Evolutionary conservation across 2,113 vertebrate genomes (phyloP).

Genomic region (Callipepla californica): DNA sequence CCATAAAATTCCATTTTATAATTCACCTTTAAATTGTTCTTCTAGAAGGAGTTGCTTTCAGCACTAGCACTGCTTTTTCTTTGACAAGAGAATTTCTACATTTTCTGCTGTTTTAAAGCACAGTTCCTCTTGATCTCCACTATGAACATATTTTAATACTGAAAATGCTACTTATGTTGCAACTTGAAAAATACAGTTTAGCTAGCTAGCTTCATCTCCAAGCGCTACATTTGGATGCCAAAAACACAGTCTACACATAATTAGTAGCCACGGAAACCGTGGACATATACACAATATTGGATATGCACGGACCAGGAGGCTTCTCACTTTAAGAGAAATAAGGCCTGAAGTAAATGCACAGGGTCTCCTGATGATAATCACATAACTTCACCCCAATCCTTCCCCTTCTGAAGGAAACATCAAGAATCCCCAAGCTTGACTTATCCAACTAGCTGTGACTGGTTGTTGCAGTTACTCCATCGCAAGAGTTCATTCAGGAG

Average conservation of each 20-base stretch:
- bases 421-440: neutral
- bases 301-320: neutral
- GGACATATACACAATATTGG: neutral
- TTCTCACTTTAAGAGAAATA: neutral
- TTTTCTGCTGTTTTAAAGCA: neutral
- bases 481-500: neutral
- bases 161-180: neutral
- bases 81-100: neutral
- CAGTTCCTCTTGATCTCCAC: neutral
- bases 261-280: neutral
- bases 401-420: neutral
- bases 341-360: neutral
- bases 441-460: neutral
- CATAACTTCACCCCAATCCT: neutral
- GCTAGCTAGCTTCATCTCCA: neutral
- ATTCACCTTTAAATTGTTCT: neutral
- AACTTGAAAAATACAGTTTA: neutral
- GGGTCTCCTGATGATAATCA: neutral
- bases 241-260: neutral
- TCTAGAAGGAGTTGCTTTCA: neutral
- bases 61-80: neutral
- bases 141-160: neutral
- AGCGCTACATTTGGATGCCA: neutral
- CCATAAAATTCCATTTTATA: neutral
- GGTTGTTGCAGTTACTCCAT: neutral